Percentiles rank a stretch among this genome's conserved stretches.
Evolutionary conservation across 1,140 invertebrate genomes (phyloP).

Genomic region (Stegodyphus mimosarum): DNA sequence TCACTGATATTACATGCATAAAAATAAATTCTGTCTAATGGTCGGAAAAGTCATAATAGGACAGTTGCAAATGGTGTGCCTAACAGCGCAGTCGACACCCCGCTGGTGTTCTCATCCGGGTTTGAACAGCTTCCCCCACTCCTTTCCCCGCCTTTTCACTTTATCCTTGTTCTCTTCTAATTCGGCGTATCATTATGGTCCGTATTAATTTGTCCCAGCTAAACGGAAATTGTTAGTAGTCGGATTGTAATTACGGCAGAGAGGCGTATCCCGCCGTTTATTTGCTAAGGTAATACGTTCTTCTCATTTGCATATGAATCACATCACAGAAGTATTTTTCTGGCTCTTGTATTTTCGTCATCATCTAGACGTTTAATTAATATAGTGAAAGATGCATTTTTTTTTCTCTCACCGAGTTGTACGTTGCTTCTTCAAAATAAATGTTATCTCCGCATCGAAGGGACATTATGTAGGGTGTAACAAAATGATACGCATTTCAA

Average conservation of each 20-base stretch:
- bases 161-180: slow-evolving; percentile 8
- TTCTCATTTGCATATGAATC: slow-evolving; percentile 2
- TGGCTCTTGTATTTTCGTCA: too few species aligned
- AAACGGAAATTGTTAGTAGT: slow-evolving; percentile 8
- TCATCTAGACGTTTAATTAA: too few species aligned
- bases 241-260: not conserved
- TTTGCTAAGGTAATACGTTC: not conserved
- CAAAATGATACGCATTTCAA: too few species aligned
- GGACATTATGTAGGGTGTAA: too few species aligned
- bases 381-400: too few species aligned
- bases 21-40: slow-evolving; percentile 13
- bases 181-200: not conserved
- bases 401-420: too few species aligned
- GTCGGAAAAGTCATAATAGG: slow-evolving; percentile 16
- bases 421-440: too few species aligned
- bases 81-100: slow-evolving; percentile 21
- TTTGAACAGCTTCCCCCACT: not conserved
- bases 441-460: too few species aligned
- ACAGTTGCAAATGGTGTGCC: slow-evolving; percentile 31
- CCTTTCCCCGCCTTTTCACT: not conserved
- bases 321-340: not conserved
- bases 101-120: slow-evolving; percentile 38
- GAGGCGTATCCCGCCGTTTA: not conserved
- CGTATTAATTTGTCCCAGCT: not conserved
- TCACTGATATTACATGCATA: too few species aligned